A percentile compares a stretch with the other conserved stretches of the same genome.
phyloP scores from a whole-genome alignment of 2,113 vertebrate species.

The Callithrix jacchus region DNA sequence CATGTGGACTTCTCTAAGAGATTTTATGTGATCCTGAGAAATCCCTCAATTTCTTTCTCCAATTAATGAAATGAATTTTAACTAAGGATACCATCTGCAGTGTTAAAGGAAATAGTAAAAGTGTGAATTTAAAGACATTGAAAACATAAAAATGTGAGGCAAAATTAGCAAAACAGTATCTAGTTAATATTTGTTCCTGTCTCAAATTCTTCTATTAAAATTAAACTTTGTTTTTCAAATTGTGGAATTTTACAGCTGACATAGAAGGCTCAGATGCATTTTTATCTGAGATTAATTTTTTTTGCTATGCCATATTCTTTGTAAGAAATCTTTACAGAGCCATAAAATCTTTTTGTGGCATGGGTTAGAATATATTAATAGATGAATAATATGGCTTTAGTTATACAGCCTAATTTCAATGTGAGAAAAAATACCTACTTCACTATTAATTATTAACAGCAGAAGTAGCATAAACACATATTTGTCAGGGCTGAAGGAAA shows the following conservation, averaged over 20 bases:
- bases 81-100: neutral
- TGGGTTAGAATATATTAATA: slow-evolving; percentile 48
- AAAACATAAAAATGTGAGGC: neutral
- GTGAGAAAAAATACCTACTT: slow-evolving; percentile 6
- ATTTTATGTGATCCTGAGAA: slow-evolving; percentile 23
- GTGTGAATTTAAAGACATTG: neutral
- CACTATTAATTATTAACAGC: slow-evolving; percentile 21
- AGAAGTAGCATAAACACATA: neutral
- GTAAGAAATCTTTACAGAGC: slow-evolving; percentile 44
- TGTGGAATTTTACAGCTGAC: slow-evolving; percentile 43
- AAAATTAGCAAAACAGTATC: neutral
- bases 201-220: slow-evolving; percentile 53
- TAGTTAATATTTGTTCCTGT: neutral
- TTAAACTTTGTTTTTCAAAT: neutral
- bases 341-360: slow-evolving; percentile 50
- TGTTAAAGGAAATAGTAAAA: neutral
- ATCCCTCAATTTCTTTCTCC: neutral
- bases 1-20: neutral
- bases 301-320: slow-evolving; percentile 52
- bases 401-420: slow-evolving; percentile 34
- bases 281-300: slow-evolving; percentile 62
- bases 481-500: neutral
- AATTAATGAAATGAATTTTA: slow-evolving; percentile 3
- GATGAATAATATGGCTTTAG: slow-evolving; percentile 11
- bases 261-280: slow-evolving; percentile 57